phyloP scores from a whole-genome alignment of 1,140 invertebrate genomes.

The Magallana ariakensis region DNA sequence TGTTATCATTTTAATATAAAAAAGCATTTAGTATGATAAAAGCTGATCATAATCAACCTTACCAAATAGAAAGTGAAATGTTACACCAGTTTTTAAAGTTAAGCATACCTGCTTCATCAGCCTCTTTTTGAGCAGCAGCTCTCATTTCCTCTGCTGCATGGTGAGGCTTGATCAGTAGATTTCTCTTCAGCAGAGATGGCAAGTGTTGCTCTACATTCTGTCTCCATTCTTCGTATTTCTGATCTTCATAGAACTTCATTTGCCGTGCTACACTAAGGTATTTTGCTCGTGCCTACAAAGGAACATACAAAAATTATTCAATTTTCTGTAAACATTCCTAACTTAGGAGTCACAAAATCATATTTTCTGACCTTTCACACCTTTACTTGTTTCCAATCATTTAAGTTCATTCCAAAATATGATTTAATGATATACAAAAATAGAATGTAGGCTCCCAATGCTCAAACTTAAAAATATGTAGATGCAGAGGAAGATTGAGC shows the following conservation, averaged over 20 bases:
- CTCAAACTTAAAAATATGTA: no score
- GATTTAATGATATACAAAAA: no score
- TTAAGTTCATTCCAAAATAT: no score
- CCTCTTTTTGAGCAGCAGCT: constrained; percentile 36
- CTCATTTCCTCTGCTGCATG: constrained; percentile 52
- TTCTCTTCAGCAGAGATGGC: constrained; percentile 76
- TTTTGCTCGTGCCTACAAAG: constrained; percentile 85
- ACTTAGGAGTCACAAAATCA: no score
- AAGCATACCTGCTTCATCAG: constrained; percentile 46
- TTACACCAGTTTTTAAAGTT: no score
- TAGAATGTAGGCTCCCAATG: no score
- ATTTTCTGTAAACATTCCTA: no score
- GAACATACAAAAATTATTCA: background rate
- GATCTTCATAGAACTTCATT: constrained; percentile 89
- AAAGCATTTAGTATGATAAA: background rate
- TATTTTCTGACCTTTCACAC: no score
- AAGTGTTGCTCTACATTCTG: constrained; percentile 75
- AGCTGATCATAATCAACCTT: no score
- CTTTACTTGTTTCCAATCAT: no score
- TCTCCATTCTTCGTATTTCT: constrained; percentile 77
- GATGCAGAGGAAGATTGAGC: no score
- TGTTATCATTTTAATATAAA: background rate
- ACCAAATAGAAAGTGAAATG: no score
- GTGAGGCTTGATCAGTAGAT: constrained; percentile 74
- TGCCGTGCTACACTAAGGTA: constrained; percentile 87